Conservation (phyloP, 2,888 invertebrate genomes). For the Rhingia rostrata region DNA sequence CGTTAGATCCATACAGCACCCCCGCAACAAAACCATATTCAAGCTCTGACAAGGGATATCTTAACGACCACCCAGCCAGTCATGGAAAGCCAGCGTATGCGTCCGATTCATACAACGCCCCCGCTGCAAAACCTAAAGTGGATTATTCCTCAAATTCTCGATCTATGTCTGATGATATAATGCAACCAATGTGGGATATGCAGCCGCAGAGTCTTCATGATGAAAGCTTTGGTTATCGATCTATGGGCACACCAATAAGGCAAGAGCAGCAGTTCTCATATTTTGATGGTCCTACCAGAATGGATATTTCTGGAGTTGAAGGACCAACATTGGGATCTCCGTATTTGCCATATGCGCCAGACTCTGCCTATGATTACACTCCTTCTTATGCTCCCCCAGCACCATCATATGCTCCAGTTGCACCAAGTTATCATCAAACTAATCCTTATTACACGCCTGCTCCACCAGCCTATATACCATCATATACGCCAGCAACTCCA, state of each 20-base stretch:
- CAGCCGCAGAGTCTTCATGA: constrained; percentile 23
- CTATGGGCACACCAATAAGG: constrained; percentile 26
- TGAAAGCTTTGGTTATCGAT: constrained; percentile 41
- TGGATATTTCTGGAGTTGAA: constrained; percentile 25
- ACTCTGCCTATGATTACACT: neutral
- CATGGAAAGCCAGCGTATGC: neutral
- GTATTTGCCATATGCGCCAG: constrained; percentile 47
- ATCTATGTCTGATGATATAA: constrained; percentile 36
- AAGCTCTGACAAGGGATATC: constrained; percentile 3
- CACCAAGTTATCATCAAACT: constrained; percentile 39
- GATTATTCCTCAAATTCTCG: constrained; percentile 28
- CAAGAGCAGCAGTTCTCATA: constrained; percentile 37
- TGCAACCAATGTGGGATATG: constrained; percentile 47
- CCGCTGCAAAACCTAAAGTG: constrained; percentile 1
- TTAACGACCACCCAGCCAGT: neutral
- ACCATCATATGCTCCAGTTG: constrained; percentile 13
- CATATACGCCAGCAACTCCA: neutral
- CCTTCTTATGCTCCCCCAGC: neutral
- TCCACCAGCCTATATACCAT: constrained; percentile 41
- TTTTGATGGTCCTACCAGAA: constrained; percentile 29
- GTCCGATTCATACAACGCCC: neutral
- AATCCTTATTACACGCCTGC: constrained; percentile 75
- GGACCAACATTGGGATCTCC: constrained; percentile 36
- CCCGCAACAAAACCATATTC: constrained; percentile 17
- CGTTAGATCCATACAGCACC: constrained; percentile 1